phyloP scores from a whole-genome alignment of 2,113 vertebrate genomes.

The Gallinago jamesoni region DNA sequence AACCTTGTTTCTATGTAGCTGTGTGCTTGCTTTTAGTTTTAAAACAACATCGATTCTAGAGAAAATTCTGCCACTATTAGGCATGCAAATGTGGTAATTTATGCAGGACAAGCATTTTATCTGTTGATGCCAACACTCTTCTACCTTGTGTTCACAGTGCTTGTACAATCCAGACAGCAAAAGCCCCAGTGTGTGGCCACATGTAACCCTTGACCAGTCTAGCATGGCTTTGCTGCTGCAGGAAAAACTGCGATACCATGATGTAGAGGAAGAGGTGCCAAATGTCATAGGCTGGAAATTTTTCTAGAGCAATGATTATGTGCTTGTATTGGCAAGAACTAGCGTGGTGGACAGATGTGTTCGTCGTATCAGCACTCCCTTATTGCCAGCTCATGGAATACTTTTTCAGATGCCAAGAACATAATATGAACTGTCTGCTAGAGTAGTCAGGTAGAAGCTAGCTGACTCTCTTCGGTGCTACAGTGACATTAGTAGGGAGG shows the following conservation, averaged over 20 bases:
- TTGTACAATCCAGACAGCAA: neutral
- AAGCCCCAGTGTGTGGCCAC: neutral
- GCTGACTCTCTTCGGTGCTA: neutral
- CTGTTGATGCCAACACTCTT: neutral
- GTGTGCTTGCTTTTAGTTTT: neutral
- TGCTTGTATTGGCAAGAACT: conserved; percentile 31
- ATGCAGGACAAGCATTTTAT: neutral
- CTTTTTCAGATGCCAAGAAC: conserved; percentile 15
- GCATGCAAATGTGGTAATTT: neutral
- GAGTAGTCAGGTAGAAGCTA: neutral
- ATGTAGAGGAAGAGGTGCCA: conserved; percentile 1
- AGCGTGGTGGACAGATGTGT: neutral
- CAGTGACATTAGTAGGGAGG: neutral
- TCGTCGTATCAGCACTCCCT: neutral
- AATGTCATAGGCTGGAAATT: neutral
- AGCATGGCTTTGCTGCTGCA: neutral
- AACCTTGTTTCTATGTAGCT: neutral
- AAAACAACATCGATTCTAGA: neutral
- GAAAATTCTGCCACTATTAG: neutral
- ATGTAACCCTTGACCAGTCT: neutral
- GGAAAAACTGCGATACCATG: neutral
- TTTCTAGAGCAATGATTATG: conserved; percentile 37
- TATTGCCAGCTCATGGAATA: neutral
- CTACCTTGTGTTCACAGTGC: neutral
- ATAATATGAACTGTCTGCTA: neutral